These are phyloP conservation scores for Limosa lapponica DNA, from an alignment of 2,797 vertebrate species.

Conservation along the genomic window DNA sequence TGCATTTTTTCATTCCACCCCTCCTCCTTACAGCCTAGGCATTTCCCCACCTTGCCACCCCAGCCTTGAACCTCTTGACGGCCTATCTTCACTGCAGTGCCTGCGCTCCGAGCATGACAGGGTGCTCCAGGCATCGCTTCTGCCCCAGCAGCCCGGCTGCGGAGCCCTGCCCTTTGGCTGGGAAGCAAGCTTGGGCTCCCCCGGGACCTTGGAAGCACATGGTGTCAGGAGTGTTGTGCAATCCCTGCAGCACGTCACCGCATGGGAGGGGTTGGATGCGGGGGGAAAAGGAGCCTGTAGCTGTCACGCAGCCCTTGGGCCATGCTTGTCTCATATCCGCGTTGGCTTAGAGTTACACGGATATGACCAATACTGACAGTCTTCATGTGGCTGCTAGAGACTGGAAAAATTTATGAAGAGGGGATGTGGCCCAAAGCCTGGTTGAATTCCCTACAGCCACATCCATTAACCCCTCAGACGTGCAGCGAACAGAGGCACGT, in stretches of 20 bases:
- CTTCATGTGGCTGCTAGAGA: background rate
- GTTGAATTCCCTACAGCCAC: background rate
- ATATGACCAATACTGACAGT: background rate
- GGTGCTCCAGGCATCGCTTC: background rate
- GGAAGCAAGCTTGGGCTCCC: background rate
- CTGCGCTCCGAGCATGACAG: background rate
- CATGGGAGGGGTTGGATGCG: background rate
- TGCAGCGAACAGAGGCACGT: fast-evolving
- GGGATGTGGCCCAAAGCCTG: background rate
- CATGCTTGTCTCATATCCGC: background rate
- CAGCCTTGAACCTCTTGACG: background rate
- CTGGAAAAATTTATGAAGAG: background rate
- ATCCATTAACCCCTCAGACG: background rate
- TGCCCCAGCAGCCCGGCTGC: background rate
- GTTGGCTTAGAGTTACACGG: background rate
- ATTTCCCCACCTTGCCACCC: background rate
- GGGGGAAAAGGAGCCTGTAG: background rate
- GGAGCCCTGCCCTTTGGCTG: background rate
- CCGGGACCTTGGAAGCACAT: background rate
- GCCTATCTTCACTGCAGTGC: background rate
- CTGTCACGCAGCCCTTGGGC: background rate
- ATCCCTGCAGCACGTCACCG: background rate
- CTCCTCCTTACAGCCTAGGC: background rate
- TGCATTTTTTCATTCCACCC: background rate
- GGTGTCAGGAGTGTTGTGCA: background rate